Conservation (phyloP, 2,113 vertebrate genomes). For the Muntiacus reevesi region DNA sequence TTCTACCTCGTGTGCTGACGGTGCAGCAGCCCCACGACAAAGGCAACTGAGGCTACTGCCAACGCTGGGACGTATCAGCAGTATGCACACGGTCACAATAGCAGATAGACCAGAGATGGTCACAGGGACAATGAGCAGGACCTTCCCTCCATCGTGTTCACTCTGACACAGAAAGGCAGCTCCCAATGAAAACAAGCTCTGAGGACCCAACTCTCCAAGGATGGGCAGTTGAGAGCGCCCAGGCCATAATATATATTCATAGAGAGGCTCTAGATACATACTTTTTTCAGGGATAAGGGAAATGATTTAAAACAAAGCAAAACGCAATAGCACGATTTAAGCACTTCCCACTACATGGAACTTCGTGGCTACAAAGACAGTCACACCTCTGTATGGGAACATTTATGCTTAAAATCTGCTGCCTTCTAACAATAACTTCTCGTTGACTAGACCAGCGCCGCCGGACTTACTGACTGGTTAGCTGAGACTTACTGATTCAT, state of each 20-base stretch:
- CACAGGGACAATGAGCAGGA: background rate
- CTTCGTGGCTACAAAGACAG: background rate
- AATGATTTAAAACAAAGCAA: background rate
- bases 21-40: background rate
- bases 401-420: background rate
- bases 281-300: background rate
- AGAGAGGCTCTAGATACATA: background rate
- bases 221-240: background rate
- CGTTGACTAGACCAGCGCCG: background rate
- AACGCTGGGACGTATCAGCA: background rate
- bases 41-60: background rate
- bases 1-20: constrained; percentile 38
- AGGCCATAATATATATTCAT: background rate
- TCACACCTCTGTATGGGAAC: background rate
- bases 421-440: background rate
- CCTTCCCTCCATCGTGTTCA: background rate
- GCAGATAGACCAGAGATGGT: background rate
- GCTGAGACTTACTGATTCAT: background rate
- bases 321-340: background rate
- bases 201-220: background rate
- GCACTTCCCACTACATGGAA: background rate
- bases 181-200: background rate
- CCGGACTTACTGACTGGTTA: background rate
- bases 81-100: background rate
- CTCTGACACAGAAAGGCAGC: background rate